Percentiles rank a stretch among this genome's conserved stretches.
Conservation (phyloP, 2,797 vertebrate genomes). For the Jordanella pulchra region DNA sequence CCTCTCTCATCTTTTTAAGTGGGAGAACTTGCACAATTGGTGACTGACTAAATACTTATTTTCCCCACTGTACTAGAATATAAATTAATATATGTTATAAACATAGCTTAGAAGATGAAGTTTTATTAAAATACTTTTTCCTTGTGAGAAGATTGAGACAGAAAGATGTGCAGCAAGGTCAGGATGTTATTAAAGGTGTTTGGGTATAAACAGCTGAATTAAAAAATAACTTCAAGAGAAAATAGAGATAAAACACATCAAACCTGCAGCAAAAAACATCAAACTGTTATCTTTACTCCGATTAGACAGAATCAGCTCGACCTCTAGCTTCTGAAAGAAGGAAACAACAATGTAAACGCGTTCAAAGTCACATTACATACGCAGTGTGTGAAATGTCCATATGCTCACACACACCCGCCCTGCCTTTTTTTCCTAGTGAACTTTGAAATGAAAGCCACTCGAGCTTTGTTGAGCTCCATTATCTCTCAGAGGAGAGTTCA, state of each 20-base stretch:
- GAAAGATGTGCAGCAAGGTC: neutral
- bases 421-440: conserved; percentile 25
- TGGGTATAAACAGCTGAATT: neutral
- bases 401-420: neutral
- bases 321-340: neutral
- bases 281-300: neutral
- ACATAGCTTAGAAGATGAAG: neutral
- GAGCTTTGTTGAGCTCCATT: conserved; percentile 39
- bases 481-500: conserved; percentile 30
- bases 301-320: neutral
- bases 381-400: neutral
- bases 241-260: neutral
- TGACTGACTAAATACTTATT: too few species aligned
- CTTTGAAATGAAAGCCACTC: conserved; percentile 54
- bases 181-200: neutral
- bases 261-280: neutral
- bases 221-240: neutral
- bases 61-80: too few species aligned
- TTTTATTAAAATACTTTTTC: neutral
- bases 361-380: conserved; percentile 27
- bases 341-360: neutral
- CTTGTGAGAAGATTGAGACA: neutral
- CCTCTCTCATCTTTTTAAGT: too few species aligned
- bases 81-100: too few species aligned
- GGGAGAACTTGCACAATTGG: too few species aligned